Evolutionary conservation across 2,113 vertebrate genomes (phyloP), one percentile per base, ranked within the genome.

Genomic region (Phyllostomus hastatus): DNA sequence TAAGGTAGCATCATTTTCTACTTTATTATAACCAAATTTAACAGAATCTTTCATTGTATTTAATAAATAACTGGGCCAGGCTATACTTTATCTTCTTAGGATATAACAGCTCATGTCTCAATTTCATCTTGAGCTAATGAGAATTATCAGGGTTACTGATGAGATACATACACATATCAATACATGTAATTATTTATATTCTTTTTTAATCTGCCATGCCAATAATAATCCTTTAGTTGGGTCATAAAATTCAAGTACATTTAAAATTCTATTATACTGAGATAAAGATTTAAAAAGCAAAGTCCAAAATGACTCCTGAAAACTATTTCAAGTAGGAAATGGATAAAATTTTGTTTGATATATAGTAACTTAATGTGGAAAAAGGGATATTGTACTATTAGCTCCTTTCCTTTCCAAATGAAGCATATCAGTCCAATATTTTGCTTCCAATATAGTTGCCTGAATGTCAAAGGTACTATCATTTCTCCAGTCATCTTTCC

Each of bases 11-110:
- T 48, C 14, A 10, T 66, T 86, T 90, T 76, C 80, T 76, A 50
- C 38, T 61, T 92, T 96, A 54, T 64, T 86, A 86, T 26, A 92
- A 70, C 54, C 57, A 89, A 75, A 94, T 76, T 90, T 69, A 82
- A 75, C 15, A 81, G 26, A 69, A 75, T 70, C 20, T 90, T 94
- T 86, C 22, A 78, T 41, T 66, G 12, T 10, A 38, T 73, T 82
- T 94, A 59, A 78, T 90, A 85, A 94, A 52, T 79, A 80, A 66
- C 22, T 48, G 2, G 50, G 16, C 48, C 38, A 54, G 15, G 33
- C 10, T 69, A 87, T 19, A 90, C n/a, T 81, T 86, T 46, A 66
- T 33, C 15, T 83, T 69, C 41, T 67, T 93, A 94, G 80, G 59
- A 76, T 76, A 54, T 7, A 89, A 50, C 33, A 89, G 48, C 12